Percentiles rank a stretch among this genome's conserved stretches.
Conservation (phyloP, 2,888 invertebrate species). For the Leptinotarsa tumamoca region DNA sequence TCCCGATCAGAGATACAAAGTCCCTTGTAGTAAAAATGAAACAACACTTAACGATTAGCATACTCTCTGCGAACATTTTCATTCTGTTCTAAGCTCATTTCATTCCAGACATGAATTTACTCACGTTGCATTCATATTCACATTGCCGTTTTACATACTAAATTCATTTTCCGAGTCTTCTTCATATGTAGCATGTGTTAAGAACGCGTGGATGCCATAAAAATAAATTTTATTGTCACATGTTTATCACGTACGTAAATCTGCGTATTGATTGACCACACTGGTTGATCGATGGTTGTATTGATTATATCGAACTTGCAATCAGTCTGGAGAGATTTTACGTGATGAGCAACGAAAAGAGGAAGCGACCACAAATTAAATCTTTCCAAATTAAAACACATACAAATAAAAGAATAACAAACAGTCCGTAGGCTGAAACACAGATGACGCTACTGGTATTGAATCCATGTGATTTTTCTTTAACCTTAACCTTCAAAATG, state of each 20-base stretch:
- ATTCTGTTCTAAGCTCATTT: constrained; percentile 23
- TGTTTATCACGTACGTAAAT: constrained; percentile 43
- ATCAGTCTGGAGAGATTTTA: not conserved
- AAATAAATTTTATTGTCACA: constrained; percentile 38
- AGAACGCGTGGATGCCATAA: constrained; percentile 46
- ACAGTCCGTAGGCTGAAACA: no score
- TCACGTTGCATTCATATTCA: constrained; percentile 35
- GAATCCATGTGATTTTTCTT: no score
- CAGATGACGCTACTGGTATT: no score
- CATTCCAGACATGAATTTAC: constrained; percentile 27
- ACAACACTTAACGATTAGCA: constrained; percentile 2
- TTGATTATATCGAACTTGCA: constrained; percentile 9
- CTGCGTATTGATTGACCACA: constrained; percentile 37
- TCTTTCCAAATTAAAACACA: no score
- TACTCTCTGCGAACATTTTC: constrained; percentile 19
- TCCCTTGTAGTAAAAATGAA: not conserved
- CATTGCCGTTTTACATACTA: constrained; percentile 42
- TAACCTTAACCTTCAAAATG: no score
- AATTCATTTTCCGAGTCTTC: constrained; percentile 38
- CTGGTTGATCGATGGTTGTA: constrained; percentile 33
- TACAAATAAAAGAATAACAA: no score
- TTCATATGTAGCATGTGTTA: constrained; percentile 45
- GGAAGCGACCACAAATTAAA: no score
- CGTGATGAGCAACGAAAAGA: not conserved
- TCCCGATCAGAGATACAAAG: not conserved